Evolutionary conservation across 1,140 invertebrate species (phyloP).

Genomic region (Dinothrombium tinctorium): DNA sequence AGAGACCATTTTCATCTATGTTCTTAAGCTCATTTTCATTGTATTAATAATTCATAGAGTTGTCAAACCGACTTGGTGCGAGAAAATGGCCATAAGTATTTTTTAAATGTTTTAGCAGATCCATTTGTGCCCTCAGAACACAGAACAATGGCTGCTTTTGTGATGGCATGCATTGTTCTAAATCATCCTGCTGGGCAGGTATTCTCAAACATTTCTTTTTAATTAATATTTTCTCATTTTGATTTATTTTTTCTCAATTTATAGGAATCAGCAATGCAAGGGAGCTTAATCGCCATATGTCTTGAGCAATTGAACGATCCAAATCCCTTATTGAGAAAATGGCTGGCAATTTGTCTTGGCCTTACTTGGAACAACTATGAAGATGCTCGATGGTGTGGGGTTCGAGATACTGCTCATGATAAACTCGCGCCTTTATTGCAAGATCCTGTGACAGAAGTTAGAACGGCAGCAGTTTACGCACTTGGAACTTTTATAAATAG

Average conservation of each 20-base stretch:
- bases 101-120: conserved; percentile 67
- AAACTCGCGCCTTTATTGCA: conserved; percentile 55
- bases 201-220: too few species aligned
- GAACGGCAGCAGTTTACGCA: conserved; percentile 70
- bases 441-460: conserved; percentile 61
- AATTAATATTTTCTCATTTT: conserved; percentile 13
- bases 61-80: conserved; percentile 87
- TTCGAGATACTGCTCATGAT: conserved; percentile 81
- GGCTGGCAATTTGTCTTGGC: conserved; percentile 80
- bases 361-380: conserved; percentile 80
- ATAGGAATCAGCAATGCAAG: conserved; percentile 57
- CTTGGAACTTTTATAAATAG: conserved; percentile 76
- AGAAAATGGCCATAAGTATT: conserved; percentile 85
- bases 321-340: conserved; percentile 44
- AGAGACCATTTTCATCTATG: conserved; percentile 20
- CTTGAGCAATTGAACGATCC: conserved; percentile 36
- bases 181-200: conserved; percentile 62
- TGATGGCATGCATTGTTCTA: conserved; percentile 72
- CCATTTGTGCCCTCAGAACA: conserved; percentile 50
- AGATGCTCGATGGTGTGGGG: conserved; percentile 79
- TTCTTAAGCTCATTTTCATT: conserved; percentile 10
- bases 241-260: too few species aligned
- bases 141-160: conserved; percentile 70
- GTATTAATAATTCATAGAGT: conserved; percentile 32
- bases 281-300: conserved; percentile 63